Evolutionary conservation across 2,797 vertebrate species (phyloP), one percentile per base, ranked within the genome.

Genomic region (Anabas testudineus): DNA sequence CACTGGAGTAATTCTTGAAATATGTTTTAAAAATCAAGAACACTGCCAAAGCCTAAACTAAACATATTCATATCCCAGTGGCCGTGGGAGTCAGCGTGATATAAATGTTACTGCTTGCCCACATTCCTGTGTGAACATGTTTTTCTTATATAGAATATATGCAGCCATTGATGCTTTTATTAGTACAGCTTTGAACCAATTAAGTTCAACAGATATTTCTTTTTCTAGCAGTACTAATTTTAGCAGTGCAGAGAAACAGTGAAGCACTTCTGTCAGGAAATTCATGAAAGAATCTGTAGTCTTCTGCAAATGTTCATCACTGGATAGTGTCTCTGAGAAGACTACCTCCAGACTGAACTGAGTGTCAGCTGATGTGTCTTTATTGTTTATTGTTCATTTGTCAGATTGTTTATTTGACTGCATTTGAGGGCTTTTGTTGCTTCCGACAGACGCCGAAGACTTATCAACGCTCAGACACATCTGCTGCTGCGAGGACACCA

Each of bases 401-500:
- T 76, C 52, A 30, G 46, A 58, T 24, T 74, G 45, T 51, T 77
- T 71, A 68, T 81, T 65, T 73, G 67, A 60, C 49, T 67, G 55
- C 14, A 62, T 82, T 75, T 4, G 14, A 74, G 39, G 8, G 26
- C 54, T 71, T 86, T 74, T 85, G 81, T 78, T 66, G 49, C 32
- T 56, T 34, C 30, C 34, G 45, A 79, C 83, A 82, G 75, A 78
- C 43, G 32, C 71, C 47, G 51, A 80, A 13, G 68, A 61, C 67
- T 72, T 71, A 85, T 78, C 75, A 77, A 74, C n/a, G 19, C 59
- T 79, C 63, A 77, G 74, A 69, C 78, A 66, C 86, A 84, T 87
- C 84, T 87, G 89, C 81, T 82, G 73, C 78, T 65, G 61, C 10
- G 26, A 66, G 55, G 46, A 72, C 62, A 65, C 59, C 21, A 0